Evolutionary conservation across 1,140 invertebrate genomes (phyloP).

Genomic region (Conus ventricosus): DNA sequence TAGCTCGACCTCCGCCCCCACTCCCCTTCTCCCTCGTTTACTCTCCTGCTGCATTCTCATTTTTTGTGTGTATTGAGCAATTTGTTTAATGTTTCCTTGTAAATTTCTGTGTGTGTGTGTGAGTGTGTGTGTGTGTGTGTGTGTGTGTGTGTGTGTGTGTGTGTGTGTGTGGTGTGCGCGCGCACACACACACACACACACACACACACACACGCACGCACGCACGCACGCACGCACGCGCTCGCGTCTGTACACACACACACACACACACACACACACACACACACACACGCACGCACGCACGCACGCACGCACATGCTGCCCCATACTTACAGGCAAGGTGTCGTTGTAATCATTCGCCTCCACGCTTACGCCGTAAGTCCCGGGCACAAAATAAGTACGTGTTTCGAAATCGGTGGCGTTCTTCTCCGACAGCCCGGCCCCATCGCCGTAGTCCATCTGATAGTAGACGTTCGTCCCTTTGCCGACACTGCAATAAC

Average conservation of each 20-base stretch:
- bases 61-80: no score
- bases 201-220: no score
- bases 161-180: no score
- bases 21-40: no score
- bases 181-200: no score
- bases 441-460: conserved; percentile 59
- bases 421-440: conserved; percentile 50
- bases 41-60: no score
- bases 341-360: conserved; percentile 52
- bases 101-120: no score
- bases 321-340: conserved; percentile 45
- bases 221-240: conserved; percentile 4
- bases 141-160: no score
- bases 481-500: conserved; percentile 7
- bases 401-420: conserved; percentile 45
- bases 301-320: neutral
- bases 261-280: conserved; percentile 2
- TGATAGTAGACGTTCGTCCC: conserved; percentile 33
- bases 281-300: conserved; percentile 19
- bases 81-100: no score
- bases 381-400: conserved; percentile 50
- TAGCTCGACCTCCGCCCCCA: no score
- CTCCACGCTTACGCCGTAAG: conserved; percentile 45
- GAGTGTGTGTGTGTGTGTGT: no score
- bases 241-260: no score